A percentile compares a stretch with the other conserved stretches of the same genome.
Conservation (phyloP, 2,113 vertebrate species). For the Amazona guildingii region DNA sequence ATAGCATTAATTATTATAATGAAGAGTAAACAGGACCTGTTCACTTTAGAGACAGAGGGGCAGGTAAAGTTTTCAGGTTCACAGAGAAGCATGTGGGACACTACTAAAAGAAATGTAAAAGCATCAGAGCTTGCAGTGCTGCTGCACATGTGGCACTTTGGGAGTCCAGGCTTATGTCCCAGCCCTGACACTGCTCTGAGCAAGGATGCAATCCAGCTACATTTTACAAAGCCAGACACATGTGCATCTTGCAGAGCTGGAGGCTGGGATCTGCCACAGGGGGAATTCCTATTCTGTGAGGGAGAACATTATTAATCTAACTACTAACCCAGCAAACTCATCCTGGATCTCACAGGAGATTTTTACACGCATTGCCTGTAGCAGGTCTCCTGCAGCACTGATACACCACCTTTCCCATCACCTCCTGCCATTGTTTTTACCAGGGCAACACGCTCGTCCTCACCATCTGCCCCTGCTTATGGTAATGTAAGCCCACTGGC, state of each 20-base stretch:
- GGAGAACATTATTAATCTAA: background rate
- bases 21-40: background rate
- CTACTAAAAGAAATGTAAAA: background rate
- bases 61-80: background rate
- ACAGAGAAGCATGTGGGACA: background rate
- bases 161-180: background rate
- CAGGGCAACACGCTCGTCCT: rapidly evolving
- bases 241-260: background rate
- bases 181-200: rapidly evolving
- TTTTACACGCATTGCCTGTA: background rate
- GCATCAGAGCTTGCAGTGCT: background rate
- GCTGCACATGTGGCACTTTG: rapidly evolving
- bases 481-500: background rate
- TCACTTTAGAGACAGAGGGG: background rate
- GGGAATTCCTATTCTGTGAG: background rate
- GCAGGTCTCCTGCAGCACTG: background rate
- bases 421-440: background rate
- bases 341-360: background rate
- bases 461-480: background rate
- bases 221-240: background rate
- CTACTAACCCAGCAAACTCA: background rate
- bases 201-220: background rate
- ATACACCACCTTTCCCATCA: background rate
- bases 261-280: background rate
- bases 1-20: background rate